phyloP scores from a whole-genome alignment of 1,140 invertebrate genomes.

The Heliconius nattereri region DNA sequence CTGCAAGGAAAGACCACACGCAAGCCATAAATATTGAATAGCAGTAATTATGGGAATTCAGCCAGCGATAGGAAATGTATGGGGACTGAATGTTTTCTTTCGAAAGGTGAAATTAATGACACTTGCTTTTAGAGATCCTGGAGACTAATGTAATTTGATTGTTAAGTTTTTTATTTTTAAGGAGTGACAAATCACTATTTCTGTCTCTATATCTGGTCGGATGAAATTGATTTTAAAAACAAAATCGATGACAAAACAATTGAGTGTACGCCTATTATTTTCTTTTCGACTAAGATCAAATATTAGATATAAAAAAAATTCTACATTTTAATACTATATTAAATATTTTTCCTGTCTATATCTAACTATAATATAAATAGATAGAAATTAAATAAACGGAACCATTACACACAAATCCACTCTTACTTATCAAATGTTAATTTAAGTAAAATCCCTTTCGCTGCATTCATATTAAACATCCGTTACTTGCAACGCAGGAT shows the following conservation, averaged over 20 bases:
- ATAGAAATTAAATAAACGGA: background rate
- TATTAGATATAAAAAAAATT: too few species aligned
- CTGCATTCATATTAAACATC: conserved; percentile 42
- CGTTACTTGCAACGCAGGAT: conserved; percentile 43
- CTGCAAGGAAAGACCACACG: background rate
- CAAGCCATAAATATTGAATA: conserved; percentile 5
- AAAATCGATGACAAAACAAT: too few species aligned
- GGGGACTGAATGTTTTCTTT: conserved; percentile 1
- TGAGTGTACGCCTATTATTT: too few species aligned
- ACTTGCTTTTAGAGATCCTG: background rate
- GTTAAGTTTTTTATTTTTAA: too few species aligned
- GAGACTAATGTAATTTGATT: too few species aligned
- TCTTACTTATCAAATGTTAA: conserved; percentile 1
- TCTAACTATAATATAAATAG: background rate
- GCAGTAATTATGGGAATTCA: background rate
- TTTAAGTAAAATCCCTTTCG: conserved; percentile 38
- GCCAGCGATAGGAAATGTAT: background rate
- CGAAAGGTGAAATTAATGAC: background rate
- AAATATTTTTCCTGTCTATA: too few species aligned
- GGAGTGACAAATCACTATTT: too few species aligned
- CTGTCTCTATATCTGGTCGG: too few species aligned
- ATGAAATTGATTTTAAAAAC: too few species aligned
- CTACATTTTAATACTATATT: too few species aligned
- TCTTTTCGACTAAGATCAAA: too few species aligned
- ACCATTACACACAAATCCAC: background rate